Base-by-base conservation (phyloP, 1,140 invertebrate genomes). In the Brachionus asplanchnoidis region DNA sequence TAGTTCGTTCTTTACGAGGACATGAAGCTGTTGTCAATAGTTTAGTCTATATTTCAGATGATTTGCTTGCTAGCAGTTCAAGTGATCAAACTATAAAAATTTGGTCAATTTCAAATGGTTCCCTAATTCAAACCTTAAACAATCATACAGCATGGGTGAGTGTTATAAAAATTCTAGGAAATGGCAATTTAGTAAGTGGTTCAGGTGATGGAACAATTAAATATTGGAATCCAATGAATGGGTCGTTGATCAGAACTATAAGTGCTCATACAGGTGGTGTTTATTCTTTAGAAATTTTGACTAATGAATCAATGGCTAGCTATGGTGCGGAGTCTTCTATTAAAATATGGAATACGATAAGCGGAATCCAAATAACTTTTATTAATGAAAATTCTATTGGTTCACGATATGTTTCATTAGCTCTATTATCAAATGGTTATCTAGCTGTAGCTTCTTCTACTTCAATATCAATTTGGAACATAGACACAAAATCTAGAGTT, bases 281-380 rank as follows among this genome's bases (percentile, higher is more conserved):
- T n/a, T 8, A 11, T 8, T 26, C 65, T 11, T 32, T 68, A 26
- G 8, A 26, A 26, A 32, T 68, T 32, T 68, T 68, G n/a, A 26
- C 8, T 1, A 68, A 68, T 32, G 65, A 32, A 68, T 68, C 28
- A 32, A 26, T 68, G 23, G 65, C 65, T 68, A 68, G 65, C 28
- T 26, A 9, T 68, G 23, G 23, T 11, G 1, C 23, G 11, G 65
- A 68, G 1, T n/a, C 1, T 11, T 26, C 8, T 0, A 68, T 68
- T 32, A 68, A n/a, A 32, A 68, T 68, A 26, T 68, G 97, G 97
- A 96, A 99, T 89, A 46, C 42, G 42, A 46, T 14, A 4, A 46
- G 14, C 14, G 42, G 42, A 46, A 14, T 9, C 8, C 42, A 46
- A 46, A 46, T 46, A 2, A 46, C 42, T 46, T 46, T 28, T 28